Evolutionary conservation across 2,888 invertebrate species (phyloP).

Genomic region (Apoda limacodes): DNA sequence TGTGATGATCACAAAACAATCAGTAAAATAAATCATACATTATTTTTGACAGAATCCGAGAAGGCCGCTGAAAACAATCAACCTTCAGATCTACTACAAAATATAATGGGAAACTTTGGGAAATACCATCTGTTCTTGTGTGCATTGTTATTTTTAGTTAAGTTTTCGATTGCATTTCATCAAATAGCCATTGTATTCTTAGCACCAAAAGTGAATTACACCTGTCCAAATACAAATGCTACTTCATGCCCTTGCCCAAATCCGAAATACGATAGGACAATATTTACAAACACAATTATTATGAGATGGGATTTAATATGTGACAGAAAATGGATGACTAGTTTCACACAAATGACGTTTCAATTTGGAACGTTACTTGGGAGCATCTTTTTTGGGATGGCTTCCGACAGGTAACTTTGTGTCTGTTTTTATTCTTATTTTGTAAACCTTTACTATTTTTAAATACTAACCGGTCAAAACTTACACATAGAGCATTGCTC

Average conservation of each 20-base stretch:
- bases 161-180: slow-evolving; percentile 33
- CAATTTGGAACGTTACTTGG: slow-evolving; percentile 82
- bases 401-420: slow-evolving; percentile 80
- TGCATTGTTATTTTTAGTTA: slow-evolving; percentile 7
- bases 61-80: no score
- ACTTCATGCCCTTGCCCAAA: slow-evolving; percentile 67
- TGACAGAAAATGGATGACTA: slow-evolving; percentile 70
- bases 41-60: no score
- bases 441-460: no score
- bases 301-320: slow-evolving; percentile 84
- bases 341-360: slow-evolving; percentile 79
- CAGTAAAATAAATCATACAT: no score
- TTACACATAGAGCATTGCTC: no score
- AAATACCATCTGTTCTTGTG: not conserved
- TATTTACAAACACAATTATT: slow-evolving; percentile 77
- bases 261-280: slow-evolving; percentile 71
- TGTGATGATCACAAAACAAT: no score
- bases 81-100: not conserved
- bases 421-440: no score
- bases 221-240: not conserved
- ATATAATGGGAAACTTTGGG: not conserved
- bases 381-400: slow-evolving; percentile 78
- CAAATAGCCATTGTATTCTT: slow-evolving; percentile 35
- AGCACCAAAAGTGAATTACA: slow-evolving; percentile 26
- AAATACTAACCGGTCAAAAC: no score